Evolutionary conservation across 1,140 invertebrate species (phyloP).

Genomic region (Drosophila albomicans): DNA sequence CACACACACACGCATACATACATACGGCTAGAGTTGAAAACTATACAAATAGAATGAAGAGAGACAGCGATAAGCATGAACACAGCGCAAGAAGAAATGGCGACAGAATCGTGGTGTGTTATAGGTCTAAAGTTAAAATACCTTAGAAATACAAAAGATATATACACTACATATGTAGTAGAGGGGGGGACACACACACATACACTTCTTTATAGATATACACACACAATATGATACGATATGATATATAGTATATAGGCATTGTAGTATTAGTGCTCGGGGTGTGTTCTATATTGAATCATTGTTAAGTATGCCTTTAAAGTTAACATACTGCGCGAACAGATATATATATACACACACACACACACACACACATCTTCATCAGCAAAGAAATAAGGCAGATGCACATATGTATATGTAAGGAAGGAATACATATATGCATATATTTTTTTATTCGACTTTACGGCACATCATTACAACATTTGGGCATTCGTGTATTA

Average conservation of each 20-base stretch:
- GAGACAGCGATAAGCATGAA: slow-evolving; percentile 3
- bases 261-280: slow-evolving; percentile 34
- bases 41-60: slow-evolving; percentile 46
- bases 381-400: slow-evolving; percentile 20
- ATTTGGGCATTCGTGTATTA: slow-evolving; percentile 48
- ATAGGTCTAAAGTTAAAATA: not conserved
- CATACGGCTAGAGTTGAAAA: slow-evolving; percentile 49
- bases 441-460: slow-evolving; percentile 47
- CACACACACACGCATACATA: slow-evolving; percentile 11
- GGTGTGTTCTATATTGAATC: slow-evolving; percentile 42
- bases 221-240: slow-evolving; percentile 5
- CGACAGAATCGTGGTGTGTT: slow-evolving; percentile 4
- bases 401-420: slow-evolving; percentile 2
- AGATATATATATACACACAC: slow-evolving; percentile 23
- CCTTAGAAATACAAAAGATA: not conserved
- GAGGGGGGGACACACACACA: not conserved
- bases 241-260: slow-evolving; percentile 18
- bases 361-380: slow-evolving; percentile 15
- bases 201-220: slow-evolving; percentile 11
- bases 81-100: slow-evolving; percentile 4
- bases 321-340: slow-evolving; percentile 48
- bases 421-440: slow-evolving; percentile 7
- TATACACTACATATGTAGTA: not conserved
- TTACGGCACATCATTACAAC: slow-evolving; percentile 29
- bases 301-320: slow-evolving; percentile 43